A percentile compares a stretch with the other conserved stretches of the same genome.
Conservation (phyloP, 2,888 invertebrate species). For the Agriopis leucophaearia region DNA sequence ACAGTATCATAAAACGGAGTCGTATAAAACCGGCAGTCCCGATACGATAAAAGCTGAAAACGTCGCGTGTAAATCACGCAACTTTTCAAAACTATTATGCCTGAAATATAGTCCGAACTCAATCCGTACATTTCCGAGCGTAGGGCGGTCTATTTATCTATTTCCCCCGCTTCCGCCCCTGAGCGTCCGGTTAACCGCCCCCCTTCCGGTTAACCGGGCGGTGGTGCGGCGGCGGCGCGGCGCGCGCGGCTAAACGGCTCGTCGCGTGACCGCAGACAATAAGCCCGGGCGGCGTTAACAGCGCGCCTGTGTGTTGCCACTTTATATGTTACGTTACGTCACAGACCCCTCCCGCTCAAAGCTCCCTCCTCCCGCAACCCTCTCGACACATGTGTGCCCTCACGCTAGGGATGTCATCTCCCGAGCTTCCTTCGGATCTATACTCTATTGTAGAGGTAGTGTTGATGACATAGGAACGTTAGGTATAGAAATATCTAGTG, state of each 20-base stretch:
- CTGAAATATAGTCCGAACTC: slow-evolving; percentile 86
- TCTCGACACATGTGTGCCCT: slow-evolving; percentile 47
- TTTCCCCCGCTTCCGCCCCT: slow-evolving; percentile 86
- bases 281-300: slow-evolving; percentile 85
- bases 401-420: slow-evolving; percentile 45
- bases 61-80: slow-evolving; percentile 84
- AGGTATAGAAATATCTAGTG: slow-evolving; percentile 17
- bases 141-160: slow-evolving; percentile 86
- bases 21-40: slow-evolving; percentile 71
- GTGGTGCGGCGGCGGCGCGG: slow-evolving; percentile 73
- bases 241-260: slow-evolving; percentile 86
- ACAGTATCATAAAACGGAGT: slow-evolving; percentile 75
- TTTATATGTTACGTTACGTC: slow-evolving; percentile 84
- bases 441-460: slow-evolving; percentile 35
- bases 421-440: slow-evolving; percentile 39
- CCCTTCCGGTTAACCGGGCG: slow-evolving; percentile 86
- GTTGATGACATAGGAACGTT: slow-evolving; percentile 30
- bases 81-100: slow-evolving; percentile 86
- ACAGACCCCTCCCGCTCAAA: slow-evolving; percentile 55
- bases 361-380: slow-evolving; percentile 46
- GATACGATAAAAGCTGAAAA: slow-evolving; percentile 82
- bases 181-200: slow-evolving; percentile 86
- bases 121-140: slow-evolving; percentile 86
- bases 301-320: slow-evolving; percentile 86
- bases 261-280: slow-evolving; percentile 87